phyloP scores from a whole-genome alignment of 2,888 invertebrate species.

The Zhengitettix transpicula region DNA sequence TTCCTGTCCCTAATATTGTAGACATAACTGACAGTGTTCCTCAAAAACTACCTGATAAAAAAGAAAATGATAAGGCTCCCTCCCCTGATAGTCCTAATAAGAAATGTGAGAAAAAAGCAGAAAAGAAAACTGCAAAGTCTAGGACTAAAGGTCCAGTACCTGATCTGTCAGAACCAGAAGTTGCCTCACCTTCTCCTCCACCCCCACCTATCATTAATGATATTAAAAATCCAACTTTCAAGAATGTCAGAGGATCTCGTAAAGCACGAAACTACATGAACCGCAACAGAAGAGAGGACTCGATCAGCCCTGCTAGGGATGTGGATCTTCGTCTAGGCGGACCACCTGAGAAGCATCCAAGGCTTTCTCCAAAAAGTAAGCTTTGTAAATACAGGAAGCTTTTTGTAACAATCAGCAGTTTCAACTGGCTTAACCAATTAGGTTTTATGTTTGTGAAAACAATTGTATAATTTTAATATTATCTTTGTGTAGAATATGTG shows the following conservation, averaged over 20 bases:
- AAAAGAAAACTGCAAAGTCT: background rate
- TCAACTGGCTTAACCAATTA: too few relatives aligned
- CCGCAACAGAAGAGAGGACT: slow-evolving; percentile 38
- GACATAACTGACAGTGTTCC: slow-evolving; percentile 6
- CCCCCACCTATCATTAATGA: slow-evolving; percentile 11
- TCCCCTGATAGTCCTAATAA: too few relatives aligned
- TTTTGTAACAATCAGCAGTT: too few relatives aligned
- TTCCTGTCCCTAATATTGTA: slow-evolving; percentile 13
- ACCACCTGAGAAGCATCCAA: slow-evolving; percentile 25
- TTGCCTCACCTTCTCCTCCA: slow-evolving; percentile 11
- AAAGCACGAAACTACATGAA: slow-evolving; percentile 44
- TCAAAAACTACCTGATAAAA: slow-evolving; percentile 2
- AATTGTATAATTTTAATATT: too few relatives aligned
- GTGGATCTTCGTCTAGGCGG: slow-evolving; percentile 25
- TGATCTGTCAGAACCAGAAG: background rate
- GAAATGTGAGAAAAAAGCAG: too few relatives aligned
- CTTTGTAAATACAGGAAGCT: too few relatives aligned
- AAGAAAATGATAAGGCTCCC: background rate
- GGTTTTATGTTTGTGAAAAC: too few relatives aligned
- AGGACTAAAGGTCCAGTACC: background rate
- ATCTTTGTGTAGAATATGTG: too few relatives aligned
- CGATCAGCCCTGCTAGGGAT: slow-evolving; percentile 30
- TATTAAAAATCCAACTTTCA: slow-evolving; percentile 19
- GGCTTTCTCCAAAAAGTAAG: slow-evolving; percentile 12
- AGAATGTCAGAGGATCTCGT: slow-evolving; percentile 22